phyloP scores from a whole-genome alignment of 2,888 invertebrate species.

The Mesorhabditis belari region DNA sequence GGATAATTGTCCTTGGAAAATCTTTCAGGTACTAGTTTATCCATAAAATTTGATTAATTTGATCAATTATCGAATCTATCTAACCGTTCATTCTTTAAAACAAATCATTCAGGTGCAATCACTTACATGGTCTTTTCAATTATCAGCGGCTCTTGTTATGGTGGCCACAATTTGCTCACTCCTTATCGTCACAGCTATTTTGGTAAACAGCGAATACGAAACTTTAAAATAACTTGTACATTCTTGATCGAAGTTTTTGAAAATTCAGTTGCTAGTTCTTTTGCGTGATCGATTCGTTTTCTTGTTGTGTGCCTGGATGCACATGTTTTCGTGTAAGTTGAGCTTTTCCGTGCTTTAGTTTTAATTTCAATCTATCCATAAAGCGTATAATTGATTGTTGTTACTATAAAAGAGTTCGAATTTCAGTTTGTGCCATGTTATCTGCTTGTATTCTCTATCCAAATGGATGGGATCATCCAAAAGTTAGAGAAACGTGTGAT shows the following conservation, averaged over 20 bases:
- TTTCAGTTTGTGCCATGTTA: conserved; percentile 54
- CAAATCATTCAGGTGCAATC: conserved; percentile 60
- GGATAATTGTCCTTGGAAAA: conserved; percentile 21
- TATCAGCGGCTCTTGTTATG: conserved; percentile 81
- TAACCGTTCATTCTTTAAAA: conserved; percentile 6
- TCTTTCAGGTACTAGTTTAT: conserved; percentile 14
- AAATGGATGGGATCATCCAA: conserved; percentile 54
- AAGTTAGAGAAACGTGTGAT: conserved; percentile 54
- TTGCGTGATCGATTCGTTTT: conserved; percentile 64
- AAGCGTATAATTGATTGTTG: too few species aligned
- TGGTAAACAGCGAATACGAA: conserved; percentile 63
- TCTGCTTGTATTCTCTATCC: conserved; percentile 56
- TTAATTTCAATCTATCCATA: too few species aligned
- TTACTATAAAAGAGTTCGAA: too few species aligned
- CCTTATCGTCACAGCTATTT: conserved; percentile 76
- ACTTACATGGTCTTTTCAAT: conserved; percentile 73
- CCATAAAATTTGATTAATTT: background rate
- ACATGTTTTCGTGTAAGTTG: conserved; percentile 80
- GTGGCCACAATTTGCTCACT: conserved; percentile 74
- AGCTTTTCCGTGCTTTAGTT: too few species aligned
- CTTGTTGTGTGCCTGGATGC: conserved; percentile 88
- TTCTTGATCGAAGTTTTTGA: background rate
- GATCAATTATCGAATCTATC: too few species aligned
- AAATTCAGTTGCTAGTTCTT: conserved; percentile 28
- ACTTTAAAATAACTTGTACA: conserved; percentile 61